phyloP scores from a whole-genome alignment of 2,888 invertebrate genomes.

The Philhelius pedissequus region DNA sequence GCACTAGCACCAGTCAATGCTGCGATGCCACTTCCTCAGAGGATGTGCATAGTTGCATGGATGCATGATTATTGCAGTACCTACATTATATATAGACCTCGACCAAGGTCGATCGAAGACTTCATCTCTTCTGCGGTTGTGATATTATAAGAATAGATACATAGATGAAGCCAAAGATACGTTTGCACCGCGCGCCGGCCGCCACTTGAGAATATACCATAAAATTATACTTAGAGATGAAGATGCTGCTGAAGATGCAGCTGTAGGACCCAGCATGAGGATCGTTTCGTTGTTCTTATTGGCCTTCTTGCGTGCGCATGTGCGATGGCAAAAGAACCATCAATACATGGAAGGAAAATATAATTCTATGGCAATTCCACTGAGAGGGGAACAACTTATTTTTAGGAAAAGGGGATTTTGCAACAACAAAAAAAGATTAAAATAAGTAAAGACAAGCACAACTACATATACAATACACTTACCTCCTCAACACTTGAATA shows the following conservation, averaged over 20 bases:
- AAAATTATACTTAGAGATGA: conserved; percentile 23
- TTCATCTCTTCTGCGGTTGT: conserved; percentile 42
- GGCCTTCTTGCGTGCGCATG: not conserved
- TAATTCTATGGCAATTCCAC: conserved; percentile 32
- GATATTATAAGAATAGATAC: conserved; percentile 30
- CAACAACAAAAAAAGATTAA: not conserved
- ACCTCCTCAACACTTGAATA: not conserved
- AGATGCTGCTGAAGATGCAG: conserved; percentile 7
- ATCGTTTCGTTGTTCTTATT: not conserved
- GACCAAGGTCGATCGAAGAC: conserved; percentile 68
- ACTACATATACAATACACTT: not conserved
- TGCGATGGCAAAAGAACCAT: not conserved
- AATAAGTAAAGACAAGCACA: not conserved
- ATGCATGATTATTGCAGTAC: conserved; percentile 24
- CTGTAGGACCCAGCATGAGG: not conserved
- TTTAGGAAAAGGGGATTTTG: conserved; percentile 6
- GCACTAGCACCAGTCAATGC: not conserved
- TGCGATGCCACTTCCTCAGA: conserved; percentile 25
- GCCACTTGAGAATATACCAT: conserved; percentile 7
- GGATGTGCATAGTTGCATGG: conserved; percentile 40
- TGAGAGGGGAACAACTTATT: not conserved
- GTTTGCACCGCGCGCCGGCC: too few species aligned
- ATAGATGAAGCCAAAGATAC: conserved; percentile 45
- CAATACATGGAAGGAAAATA: conserved; percentile 15
- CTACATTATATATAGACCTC: conserved; percentile 61